Evolutionary conservation across 53 echinoderm and acorn worm genomes (phyloP).

Genomic region (Antedon mediterranea): DNA sequence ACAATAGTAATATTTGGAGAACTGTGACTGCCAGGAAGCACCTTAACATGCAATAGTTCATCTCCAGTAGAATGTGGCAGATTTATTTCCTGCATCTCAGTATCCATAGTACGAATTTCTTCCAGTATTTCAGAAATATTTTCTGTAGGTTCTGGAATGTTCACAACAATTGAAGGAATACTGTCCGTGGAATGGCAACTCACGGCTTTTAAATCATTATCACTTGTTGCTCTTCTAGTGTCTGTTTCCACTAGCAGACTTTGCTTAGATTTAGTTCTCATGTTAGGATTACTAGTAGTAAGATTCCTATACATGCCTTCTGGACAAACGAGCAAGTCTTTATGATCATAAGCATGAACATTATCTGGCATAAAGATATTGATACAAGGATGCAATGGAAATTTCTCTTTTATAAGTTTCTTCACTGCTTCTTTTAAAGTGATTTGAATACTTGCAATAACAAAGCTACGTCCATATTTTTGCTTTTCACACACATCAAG

Average conservation of each 20-base stretch:
- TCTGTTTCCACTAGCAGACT: constrained; percentile 22
- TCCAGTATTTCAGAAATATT: constrained; percentile 27
- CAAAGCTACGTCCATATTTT: constrained; percentile 68
- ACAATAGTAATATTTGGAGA: constrained; percentile 29
- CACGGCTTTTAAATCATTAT: constrained; percentile 61
- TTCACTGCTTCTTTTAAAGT: constrained; percentile 68
- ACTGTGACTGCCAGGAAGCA: constrained; percentile 14
- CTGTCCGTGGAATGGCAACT: constrained; percentile 68
- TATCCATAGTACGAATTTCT: constrained; percentile 39
- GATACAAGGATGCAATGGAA: constrained; percentile 56
- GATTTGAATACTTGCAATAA: constrained; percentile 69
- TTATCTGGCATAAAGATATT: constrained; percentile 81
- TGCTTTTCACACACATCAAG: constrained; percentile 66
- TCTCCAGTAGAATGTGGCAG: constrained; percentile 1
- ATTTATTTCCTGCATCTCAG: constrained; percentile 7
- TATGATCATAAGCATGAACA: constrained; percentile 67
- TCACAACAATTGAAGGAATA: constrained; percentile 37
- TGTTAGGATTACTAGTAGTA: constrained; percentile 64
- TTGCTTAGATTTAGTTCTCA: constrained; percentile 32
- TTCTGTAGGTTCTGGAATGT: constrained; percentile 24
- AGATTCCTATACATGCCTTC: constrained; percentile 87
- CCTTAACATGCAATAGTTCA: constrained; percentile 6
- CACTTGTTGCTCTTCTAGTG: constrained; percentile 47
- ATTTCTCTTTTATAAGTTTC: constrained; percentile 58
- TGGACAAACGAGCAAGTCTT: constrained; percentile 62